Evolutionary conservation across 1,140 invertebrate species (phyloP).

Genomic region (Drosophila ercepeae): DNA sequence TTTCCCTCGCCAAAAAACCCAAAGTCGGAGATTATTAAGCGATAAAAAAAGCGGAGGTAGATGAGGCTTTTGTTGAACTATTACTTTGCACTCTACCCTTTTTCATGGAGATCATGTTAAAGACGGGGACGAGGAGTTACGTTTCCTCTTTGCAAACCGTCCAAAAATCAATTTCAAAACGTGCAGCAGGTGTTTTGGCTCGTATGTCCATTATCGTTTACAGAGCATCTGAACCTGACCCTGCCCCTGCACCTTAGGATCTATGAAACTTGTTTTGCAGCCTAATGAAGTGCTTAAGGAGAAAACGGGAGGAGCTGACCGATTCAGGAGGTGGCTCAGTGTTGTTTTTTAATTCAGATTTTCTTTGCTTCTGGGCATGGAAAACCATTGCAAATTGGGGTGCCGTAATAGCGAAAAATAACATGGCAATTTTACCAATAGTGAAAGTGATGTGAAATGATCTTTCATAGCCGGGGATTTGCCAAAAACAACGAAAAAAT

Average conservation of each 20-base stretch:
- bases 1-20: slow-evolving; percentile 38
- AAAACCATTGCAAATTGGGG: slow-evolving; percentile 65
- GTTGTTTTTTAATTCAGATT: slow-evolving; percentile 41
- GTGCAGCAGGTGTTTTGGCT: slow-evolving; percentile 41
- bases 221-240: slow-evolving; percentile 39
- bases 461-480: background rate
- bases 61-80: slow-evolving; percentile 21
- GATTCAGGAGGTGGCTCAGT: slow-evolving; percentile 24
- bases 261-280: slow-evolving; percentile 71
- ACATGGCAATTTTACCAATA: slow-evolving; percentile 35
- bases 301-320: slow-evolving; percentile 30
- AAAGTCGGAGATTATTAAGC: slow-evolving; percentile 21
- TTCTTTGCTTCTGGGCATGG: slow-evolving; percentile 74
- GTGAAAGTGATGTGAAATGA: slow-evolving; percentile 62
- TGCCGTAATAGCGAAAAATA: slow-evolving; percentile 71
- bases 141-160: slow-evolving; percentile 22
- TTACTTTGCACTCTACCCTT: slow-evolving; percentile 39
- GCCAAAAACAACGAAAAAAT: slow-evolving; percentile 44
- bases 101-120: background rate
- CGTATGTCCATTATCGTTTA: slow-evolving; percentile 65
- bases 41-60: slow-evolving; percentile 10
- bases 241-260: slow-evolving; percentile 58
- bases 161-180: slow-evolving; percentile 69
- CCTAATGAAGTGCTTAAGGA: slow-evolving; percentile 54
- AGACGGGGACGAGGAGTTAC: slow-evolving; percentile 6